Evolutionary conservation across 2,113 vertebrate genomes (phyloP).

Genomic region (Ascaphus truei): DNA sequence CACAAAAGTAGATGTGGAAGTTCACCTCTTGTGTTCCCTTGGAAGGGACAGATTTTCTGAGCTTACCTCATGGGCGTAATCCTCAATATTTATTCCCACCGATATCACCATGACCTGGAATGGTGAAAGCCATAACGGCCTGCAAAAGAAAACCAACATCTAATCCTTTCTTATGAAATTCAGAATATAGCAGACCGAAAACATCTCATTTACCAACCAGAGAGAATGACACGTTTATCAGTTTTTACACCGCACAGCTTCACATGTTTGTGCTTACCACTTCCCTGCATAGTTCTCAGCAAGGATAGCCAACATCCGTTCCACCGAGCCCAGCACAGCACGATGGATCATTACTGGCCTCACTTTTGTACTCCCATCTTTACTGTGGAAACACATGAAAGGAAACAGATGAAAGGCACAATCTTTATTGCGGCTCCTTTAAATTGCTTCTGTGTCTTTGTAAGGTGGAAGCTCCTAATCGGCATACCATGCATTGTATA

Average conservation of each 20-base stretch:
- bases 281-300: conserved; percentile 81
- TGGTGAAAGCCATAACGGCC: conserved; percentile 88
- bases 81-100: conserved; percentile 64
- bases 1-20: too few species aligned
- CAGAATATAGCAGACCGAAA: not conserved
- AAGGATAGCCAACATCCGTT: conserved; percentile 83
- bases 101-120: conserved; percentile 80
- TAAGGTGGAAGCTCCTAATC: too few species aligned
- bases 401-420: not conserved
- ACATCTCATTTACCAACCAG: not conserved
- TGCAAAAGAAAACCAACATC: conserved; percentile 36
- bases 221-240: not conserved
- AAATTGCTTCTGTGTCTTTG: too few species aligned
- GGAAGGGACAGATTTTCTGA: too few species aligned
- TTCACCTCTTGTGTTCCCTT: too few species aligned
- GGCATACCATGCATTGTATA: too few species aligned
- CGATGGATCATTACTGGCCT: conserved; percentile 84
- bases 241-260: not conserved
- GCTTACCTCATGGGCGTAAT: conserved; percentile 73
- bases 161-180: not conserved
- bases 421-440: too few species aligned
- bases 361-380: conserved; percentile 50
- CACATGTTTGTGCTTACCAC: conserved; percentile 64
- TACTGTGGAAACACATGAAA: conserved; percentile 43
- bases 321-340: conserved; percentile 84